Evolutionary conservation across 1,140 invertebrate genomes (phyloP).

Genomic region (Ylistrum balloti): DNA sequence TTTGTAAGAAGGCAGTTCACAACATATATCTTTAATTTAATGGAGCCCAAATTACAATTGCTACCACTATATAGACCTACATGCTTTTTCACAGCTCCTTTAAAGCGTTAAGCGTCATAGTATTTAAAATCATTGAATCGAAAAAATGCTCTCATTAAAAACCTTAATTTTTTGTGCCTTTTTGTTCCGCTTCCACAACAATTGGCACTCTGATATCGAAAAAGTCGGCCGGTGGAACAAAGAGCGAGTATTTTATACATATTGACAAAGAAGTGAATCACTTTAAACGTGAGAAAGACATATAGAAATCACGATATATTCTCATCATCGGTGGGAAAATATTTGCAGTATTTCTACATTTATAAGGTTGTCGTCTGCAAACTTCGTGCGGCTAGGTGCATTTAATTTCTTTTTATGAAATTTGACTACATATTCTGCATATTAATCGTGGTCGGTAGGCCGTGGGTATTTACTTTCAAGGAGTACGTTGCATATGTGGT

Average conservation of each 20-base stretch:
- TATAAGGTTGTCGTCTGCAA: background rate
- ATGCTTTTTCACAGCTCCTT: background rate
- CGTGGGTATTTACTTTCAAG: conserved; percentile 25
- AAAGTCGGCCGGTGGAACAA: background rate
- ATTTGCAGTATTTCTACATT: background rate
- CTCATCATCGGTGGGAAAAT: background rate
- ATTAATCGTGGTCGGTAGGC: background rate
- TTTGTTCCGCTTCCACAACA: background rate
- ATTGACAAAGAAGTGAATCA: background rate
- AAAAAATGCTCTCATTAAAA: background rate
- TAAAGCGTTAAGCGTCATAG: background rate
- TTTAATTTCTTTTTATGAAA: conserved; percentile 29
- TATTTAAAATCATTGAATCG: conserved; percentile 14
- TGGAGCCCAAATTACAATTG: background rate
- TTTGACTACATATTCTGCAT: background rate
- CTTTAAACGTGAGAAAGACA: background rate
- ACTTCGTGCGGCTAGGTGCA: background rate
- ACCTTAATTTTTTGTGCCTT: background rate
- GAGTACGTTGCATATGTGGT: background rate
- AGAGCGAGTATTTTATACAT: background rate
- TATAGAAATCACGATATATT: background rate
- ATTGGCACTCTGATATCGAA: background rate
- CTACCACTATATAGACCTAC: background rate
- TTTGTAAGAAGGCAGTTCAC: background rate
- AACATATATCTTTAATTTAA: background rate